These are phyloP conservation scores for Zoroaster sp. DNA, from an alignment of 53 echinoderm and acorn worm species.

Conservation along the genomic window DNA sequence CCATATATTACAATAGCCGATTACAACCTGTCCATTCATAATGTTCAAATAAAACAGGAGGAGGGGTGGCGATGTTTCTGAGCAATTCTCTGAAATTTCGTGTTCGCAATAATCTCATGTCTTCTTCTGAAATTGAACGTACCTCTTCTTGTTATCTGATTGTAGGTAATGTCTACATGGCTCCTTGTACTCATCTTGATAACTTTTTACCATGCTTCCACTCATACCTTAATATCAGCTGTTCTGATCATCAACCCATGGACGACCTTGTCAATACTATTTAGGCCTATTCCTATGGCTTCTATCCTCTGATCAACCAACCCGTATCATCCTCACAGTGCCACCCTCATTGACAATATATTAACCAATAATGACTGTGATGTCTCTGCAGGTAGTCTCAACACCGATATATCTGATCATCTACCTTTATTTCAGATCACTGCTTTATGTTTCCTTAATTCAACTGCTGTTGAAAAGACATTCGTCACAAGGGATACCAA, in stretches of 20 bases:
- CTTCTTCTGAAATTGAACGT: background rate
- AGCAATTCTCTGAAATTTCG: background rate
- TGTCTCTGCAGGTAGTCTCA: background rate
- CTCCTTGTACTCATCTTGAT: background rate
- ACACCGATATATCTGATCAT: background rate
- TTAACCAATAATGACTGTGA: constrained; percentile 13
- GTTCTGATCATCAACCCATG: background rate
- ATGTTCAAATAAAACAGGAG: background rate
- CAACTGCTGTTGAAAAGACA: background rate
- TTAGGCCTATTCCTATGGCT: constrained; percentile 30
- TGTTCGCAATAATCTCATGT: background rate
- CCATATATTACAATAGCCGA: background rate
- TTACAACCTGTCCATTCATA: background rate
- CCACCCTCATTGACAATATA: constrained; percentile 54
- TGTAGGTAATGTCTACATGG: background rate
- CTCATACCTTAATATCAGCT: background rate
- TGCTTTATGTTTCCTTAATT: background rate
- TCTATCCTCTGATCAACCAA: constrained; percentile 45
- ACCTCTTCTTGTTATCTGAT: background rate
- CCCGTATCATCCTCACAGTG: constrained; percentile 16
- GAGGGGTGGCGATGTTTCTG: background rate
- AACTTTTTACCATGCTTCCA: background rate
- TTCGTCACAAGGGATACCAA: background rate
- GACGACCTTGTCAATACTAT: constrained; percentile 32
- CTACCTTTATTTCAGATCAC: background rate